Conservation (phyloP, 2,797 vertebrate species). For the Malacoraja senta region DNA sequence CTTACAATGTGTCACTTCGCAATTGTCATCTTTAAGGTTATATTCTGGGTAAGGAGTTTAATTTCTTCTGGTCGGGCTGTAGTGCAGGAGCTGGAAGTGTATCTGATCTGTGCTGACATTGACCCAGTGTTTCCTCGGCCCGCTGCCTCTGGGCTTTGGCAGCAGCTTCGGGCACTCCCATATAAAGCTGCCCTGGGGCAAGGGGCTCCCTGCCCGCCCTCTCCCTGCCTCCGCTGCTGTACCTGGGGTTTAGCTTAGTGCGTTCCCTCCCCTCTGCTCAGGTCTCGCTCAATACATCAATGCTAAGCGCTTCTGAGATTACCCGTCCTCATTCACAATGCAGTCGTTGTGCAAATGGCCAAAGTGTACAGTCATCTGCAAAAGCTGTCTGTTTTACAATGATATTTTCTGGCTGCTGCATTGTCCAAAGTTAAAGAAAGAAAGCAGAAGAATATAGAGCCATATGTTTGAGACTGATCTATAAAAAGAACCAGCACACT, state of each 20-base stretch:
- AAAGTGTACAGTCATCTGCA: neutral
- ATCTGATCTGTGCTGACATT: neutral
- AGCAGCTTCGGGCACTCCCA: neutral
- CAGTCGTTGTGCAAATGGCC: neutral
- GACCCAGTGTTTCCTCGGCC: neutral
- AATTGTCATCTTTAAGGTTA: neutral
- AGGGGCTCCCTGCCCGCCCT: neutral
- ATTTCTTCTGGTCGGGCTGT: neutral
- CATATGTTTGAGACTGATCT: no score
- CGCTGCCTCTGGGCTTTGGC: neutral
- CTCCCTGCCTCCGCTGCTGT: neutral
- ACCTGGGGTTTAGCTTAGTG: neutral
- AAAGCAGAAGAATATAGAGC: no score
- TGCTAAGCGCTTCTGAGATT: neutral
- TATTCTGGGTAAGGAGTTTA: neutral
- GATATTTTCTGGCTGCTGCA: no score
- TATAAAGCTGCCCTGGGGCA: neutral
- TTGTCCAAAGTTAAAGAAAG: no score
- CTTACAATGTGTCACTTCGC: neutral
- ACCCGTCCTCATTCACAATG: neutral
- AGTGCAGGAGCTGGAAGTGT: no score
- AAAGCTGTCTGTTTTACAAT: no score
- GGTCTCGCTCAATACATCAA: neutral
- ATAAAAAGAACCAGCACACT: no score
- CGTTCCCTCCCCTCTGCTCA: neutral